Evolutionary conservation across 2,888 invertebrate species (phyloP), one percentile per base, ranked within the genome.

Genomic region (Mechanitis mazaeus): DNA sequence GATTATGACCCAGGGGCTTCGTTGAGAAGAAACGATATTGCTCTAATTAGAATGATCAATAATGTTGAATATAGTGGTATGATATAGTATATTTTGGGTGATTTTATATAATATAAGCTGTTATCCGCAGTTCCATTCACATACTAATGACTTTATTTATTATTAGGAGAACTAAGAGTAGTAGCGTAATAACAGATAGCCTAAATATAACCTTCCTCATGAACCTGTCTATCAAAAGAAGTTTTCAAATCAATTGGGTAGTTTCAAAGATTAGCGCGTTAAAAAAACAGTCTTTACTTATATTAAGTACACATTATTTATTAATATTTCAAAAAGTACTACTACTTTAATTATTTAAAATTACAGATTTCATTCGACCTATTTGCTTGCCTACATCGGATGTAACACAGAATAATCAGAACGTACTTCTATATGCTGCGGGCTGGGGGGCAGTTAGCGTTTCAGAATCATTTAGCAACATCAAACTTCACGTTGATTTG

Each of bases 51-150:
- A 62, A 68, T 92, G 56, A 76, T 72, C 42, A 72, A 73, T 50
- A 69, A 75, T 4, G 86, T 84, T 3, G 81, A 79, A 28, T 83
- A 84, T 66, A 81, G 87, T 65, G 83, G 91, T 91, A 57, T 54
- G 47, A 31, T 2, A 50, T 50, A 5, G 2, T n/a, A 28, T 4
- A 7, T 20, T 7, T 47, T 20, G 20, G n/a, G 2, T 20, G n/a
- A 20, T 28, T 47, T 50, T 47, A 47, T 28, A 47, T 2, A 47
- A 2, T n/a, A 28, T 7, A 20, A 20, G 20, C 20, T 20, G 20
- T 20, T 20, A 20, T 20, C 1, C 20, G 20, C 20, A 20, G 20
- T 20, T 20, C 20, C 20, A 20, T 20, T 20, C 20, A 20, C 20
- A 20, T 20, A 20, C 20, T 20, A 20, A 20, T 20, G 20, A 20